A percentile compares a stretch with the other conserved stretches of the same genome.
These are phyloP conservation scores for Whitmania pigra DNA, from an alignment of 1,140 invertebrate genomes.

Conservation along the genomic window DNA sequence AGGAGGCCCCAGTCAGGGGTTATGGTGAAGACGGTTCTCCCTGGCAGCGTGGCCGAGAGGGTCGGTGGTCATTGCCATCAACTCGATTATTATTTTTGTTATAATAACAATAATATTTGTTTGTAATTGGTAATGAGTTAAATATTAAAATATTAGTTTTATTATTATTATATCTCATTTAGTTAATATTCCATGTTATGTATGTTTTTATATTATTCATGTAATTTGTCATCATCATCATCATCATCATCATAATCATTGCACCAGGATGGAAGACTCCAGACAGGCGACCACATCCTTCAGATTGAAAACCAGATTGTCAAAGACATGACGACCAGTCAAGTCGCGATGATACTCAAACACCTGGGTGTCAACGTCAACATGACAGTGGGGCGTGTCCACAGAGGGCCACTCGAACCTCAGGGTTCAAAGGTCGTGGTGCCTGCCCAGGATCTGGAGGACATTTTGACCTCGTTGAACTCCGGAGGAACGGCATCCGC, in stretches of 20 bases:
- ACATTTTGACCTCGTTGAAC: conserved; percentile 32
- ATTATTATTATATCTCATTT: too few species aligned
- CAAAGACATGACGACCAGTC: conserved; percentile 74
- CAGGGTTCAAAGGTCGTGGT: conserved; percentile 35
- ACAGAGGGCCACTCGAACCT: conserved; percentile 31
- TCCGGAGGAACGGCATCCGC: neutral
- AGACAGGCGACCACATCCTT: conserved; percentile 81
- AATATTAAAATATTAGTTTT: neutral
- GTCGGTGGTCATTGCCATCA: neutral
- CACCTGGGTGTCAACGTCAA: conserved; percentile 72
- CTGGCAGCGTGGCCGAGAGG: conserved; percentile 2
- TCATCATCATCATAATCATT: neutral
- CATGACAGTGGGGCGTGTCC: conserved; percentile 61
- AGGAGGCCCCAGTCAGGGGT: neutral
- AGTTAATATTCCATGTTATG: too few species aligned
- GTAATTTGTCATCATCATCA: too few species aligned
- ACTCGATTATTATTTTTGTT: neutral
- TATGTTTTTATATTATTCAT: too few species aligned
- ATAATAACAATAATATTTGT: too few species aligned
- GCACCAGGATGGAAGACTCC: conserved; percentile 63
- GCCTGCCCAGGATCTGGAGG: conserved; percentile 38
- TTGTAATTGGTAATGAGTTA: too few species aligned
- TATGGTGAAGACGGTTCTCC: neutral
- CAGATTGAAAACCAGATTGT: conserved; percentile 85
- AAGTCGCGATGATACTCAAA: conserved; percentile 76